phyloP scores from a whole-genome alignment of 2,888 invertebrate species.

The Celastrina argiolus region DNA sequence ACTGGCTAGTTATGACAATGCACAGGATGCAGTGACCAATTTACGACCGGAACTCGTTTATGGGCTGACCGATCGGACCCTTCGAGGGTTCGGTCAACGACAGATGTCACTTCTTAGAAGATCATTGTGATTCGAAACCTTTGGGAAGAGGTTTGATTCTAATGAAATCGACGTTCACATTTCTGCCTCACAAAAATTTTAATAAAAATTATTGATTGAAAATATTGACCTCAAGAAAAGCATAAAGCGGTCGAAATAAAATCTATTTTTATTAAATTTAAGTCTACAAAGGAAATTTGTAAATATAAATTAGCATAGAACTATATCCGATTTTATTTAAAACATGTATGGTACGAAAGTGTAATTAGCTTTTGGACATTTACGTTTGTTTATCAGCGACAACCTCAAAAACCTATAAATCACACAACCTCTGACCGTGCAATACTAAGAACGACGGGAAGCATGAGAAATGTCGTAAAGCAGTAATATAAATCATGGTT shows the following conservation, averaged over 20 bases:
- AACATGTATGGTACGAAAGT: neutral
- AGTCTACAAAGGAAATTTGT: neutral
- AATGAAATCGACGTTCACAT: no score
- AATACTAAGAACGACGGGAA: conserved; percentile 41
- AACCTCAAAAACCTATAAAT: conserved; percentile 44
- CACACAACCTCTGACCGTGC: conserved; percentile 37
- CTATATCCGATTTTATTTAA: conserved; percentile 15
- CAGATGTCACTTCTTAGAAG: conserved; percentile 25
- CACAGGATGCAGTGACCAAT: conserved; percentile 62
- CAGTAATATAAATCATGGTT: conserved; percentile 10
- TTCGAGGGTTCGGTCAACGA: conserved; percentile 33
- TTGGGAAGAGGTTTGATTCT: neutral
- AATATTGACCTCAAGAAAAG: no score
- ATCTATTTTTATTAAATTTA: no score
- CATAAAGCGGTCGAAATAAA: no score
- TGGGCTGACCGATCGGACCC: conserved; percentile 56
- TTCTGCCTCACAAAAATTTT: no score
- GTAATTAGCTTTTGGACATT: conserved; percentile 23
- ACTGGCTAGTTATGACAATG: conserved; percentile 53
- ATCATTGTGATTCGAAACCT: conserved; percentile 3
- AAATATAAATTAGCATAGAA: neutral
- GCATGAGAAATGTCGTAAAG: conserved; percentile 32
- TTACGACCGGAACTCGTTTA: conserved; percentile 68
- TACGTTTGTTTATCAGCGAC: conserved; percentile 25
- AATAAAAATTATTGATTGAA: no score